Percentiles rank a stretch among this genome's conserved stretches.
phyloP scores from a whole-genome alignment of 37 sponge, comb jelly and placozoan species.

The Crambe crambe region DNA sequence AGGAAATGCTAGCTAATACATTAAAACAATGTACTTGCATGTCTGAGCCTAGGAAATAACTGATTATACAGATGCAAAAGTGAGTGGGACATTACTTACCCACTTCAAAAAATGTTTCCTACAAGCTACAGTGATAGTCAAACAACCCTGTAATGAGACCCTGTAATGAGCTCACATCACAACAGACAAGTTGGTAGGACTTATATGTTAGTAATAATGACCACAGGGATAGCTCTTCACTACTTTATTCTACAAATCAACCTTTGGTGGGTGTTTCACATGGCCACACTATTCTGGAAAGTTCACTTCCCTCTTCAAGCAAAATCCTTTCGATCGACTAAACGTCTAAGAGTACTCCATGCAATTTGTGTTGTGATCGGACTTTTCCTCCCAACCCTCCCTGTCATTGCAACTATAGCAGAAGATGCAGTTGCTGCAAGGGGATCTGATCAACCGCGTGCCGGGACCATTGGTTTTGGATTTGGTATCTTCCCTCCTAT shows the following conservation, averaged over 20 bases:
- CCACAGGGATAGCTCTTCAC: background rate
- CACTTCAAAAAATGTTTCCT: too few relatives aligned
- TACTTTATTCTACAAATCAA: background rate
- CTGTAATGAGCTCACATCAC: too few relatives aligned
- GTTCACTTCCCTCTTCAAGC: slow-evolving; percentile 3
- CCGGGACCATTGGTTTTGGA: background rate
- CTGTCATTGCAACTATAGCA: background rate
- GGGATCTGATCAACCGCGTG: background rate
- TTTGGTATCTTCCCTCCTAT: background rate
- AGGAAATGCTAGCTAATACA: too few relatives aligned
- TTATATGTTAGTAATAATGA: background rate
- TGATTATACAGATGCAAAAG: too few relatives aligned
- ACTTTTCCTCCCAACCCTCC: background rate
- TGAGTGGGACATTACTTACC: too few relatives aligned
- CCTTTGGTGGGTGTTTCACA: slow-evolving; percentile 2
- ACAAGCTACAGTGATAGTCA: too few relatives aligned
- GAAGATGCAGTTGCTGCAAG: background rate
- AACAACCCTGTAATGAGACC: too few relatives aligned
- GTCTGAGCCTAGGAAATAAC: too few relatives aligned
- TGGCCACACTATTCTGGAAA: background rate
- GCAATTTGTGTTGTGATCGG: background rate
- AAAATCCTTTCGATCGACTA: background rate
- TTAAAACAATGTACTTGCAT: too few relatives aligned
- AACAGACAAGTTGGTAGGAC: too few relatives aligned
- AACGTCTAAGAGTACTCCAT: background rate